Evolutionary conservation across 2,888 invertebrate genomes (phyloP).

Genomic region (Xestia xanthographa): DNA sequence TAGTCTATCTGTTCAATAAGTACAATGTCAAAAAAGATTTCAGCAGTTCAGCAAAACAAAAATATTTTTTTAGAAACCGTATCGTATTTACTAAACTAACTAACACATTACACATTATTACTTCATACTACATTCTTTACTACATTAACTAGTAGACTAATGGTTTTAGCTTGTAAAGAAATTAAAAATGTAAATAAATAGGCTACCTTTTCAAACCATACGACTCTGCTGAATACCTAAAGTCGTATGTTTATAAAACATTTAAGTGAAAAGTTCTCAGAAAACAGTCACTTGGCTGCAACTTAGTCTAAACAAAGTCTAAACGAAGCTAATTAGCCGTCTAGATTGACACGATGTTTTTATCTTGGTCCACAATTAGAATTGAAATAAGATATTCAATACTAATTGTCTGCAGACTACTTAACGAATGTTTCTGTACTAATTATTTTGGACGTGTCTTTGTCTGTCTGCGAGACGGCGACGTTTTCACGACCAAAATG

Average conservation of each 20-base stretch:
- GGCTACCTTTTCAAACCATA: constrained; percentile 20
- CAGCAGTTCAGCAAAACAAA: not conserved
- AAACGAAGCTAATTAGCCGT: constrained; percentile 30
- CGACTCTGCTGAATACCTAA: not conserved
- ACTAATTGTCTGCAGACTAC: not conserved
- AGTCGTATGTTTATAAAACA: constrained; percentile 20
- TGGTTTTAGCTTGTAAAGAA: not conserved
- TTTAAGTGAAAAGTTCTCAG: constrained; percentile 17
- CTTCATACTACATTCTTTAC: no score
- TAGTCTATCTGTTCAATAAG: not conserved
- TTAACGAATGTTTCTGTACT: not conserved
- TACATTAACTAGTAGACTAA: not conserved
- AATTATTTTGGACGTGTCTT: not conserved
- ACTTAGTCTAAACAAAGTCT: constrained; percentile 23
- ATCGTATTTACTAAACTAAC: not conserved
- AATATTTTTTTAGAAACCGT: not conserved
- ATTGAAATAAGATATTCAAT: constrained; percentile 37
- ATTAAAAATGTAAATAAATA: not conserved
- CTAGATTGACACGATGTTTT: constrained; percentile 32
- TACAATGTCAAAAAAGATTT: not conserved
- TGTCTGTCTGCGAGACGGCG: not conserved
- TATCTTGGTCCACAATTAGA: constrained; percentile 18
- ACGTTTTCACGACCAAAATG: not conserved
- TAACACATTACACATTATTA: no score
- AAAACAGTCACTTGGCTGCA: constrained; percentile 9